phyloP scores from a whole-genome alignment of 2,113 vertebrate species.

The Telmatochromis brichardi region DNA sequence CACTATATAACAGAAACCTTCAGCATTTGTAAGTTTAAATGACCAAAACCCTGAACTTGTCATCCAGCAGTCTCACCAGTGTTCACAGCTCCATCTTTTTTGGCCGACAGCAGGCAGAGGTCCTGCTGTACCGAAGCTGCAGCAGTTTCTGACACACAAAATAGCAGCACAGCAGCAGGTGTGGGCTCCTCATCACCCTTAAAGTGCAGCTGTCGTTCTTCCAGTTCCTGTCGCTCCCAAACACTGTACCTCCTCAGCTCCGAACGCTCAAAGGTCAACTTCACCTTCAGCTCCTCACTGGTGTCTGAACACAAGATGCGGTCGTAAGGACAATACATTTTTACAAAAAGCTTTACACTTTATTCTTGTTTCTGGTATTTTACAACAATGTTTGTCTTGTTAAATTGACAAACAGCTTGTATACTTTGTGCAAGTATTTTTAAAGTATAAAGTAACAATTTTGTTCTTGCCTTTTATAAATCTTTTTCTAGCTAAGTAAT shows the following conservation, averaged over 20 bases:
- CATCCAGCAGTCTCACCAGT: conserved; percentile 22
- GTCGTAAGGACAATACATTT: neutral
- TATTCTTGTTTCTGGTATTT: neutral
- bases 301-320: neutral
- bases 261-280: conserved; percentile 15
- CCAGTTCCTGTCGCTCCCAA: conserved; percentile 49
- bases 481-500: neutral
- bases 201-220: neutral
- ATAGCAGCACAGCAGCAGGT: conserved; percentile 65
- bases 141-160: conserved; percentile 75
- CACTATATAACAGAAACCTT: neutral
- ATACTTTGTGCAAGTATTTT: neutral
- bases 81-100: neutral
- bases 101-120: neutral
- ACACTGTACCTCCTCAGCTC: conserved; percentile 54
- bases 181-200: neutral
- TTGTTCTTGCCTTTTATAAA: neutral
- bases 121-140: conserved; percentile 62
- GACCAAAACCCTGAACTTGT: neutral
- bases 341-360: neutral
- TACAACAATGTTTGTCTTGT: neutral
- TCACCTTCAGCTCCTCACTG: neutral
- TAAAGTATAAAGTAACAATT: neutral
- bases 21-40: neutral
- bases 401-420: neutral